phyloP scores from a whole-genome alignment of 2,888 invertebrate species.

The Gymnosoma rotundatum region DNA sequence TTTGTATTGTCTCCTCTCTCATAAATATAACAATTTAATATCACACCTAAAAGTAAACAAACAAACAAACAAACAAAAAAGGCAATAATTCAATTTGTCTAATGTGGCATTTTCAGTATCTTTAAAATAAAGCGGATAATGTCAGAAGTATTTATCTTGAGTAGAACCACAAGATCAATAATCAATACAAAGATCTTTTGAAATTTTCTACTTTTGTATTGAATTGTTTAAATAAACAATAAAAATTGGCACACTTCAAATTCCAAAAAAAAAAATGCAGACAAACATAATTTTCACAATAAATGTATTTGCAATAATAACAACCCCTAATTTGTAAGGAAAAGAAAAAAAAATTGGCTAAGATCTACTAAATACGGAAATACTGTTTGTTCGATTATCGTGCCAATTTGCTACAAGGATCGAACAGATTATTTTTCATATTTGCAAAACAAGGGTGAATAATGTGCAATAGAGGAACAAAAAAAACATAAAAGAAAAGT shows the following conservation, averaged over 20 bases:
- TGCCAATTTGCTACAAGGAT: slow-evolving; percentile 18
- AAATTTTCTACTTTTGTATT: slow-evolving; percentile 20
- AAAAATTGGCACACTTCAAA: slow-evolving; percentile 45
- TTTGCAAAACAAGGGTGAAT: slow-evolving; percentile 28
- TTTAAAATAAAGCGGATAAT: slow-evolving; percentile 13
- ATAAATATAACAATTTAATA: neutral
- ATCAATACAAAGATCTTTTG: slow-evolving; percentile 31
- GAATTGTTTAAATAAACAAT: slow-evolving; percentile 40
- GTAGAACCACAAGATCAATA: slow-evolving; percentile 15
- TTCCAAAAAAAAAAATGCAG: neutral
- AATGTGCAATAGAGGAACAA: neutral
- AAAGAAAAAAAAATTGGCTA: neutral
- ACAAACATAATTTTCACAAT: slow-evolving; percentile 13
- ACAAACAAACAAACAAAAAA: neutral
- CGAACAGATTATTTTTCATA: neutral
- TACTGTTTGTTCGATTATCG: neutral
- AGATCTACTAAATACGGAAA: neutral
- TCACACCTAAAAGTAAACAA: neutral
- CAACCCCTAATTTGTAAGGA: slow-evolving; percentile 24
- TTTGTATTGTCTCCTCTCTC: neutral
- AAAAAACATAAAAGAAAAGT: neutral
- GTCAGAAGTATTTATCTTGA: slow-evolving; percentile 28
- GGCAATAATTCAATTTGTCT: slow-evolving; percentile 10
- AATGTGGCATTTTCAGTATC: neutral
- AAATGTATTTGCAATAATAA: slow-evolving; percentile 24